These are phyloP conservation scores for Carettochelys insculpta DNA, from an alignment of 2,113 vertebrate genomes.

Conservation along the genomic window DNA sequence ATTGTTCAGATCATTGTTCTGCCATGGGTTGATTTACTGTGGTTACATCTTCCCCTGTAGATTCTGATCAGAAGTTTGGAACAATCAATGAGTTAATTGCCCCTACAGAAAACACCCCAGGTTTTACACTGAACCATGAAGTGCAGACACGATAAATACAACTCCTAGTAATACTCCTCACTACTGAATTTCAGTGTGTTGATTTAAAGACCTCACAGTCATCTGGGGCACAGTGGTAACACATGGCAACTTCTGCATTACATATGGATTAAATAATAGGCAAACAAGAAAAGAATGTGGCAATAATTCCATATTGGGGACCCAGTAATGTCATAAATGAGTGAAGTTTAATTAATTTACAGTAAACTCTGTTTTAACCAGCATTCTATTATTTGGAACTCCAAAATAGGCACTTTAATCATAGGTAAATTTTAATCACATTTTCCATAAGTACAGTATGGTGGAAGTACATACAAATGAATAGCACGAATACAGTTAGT, in stretches of 20 bases:
- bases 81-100: slow-evolving; percentile 32
- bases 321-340: slow-evolving; percentile 22
- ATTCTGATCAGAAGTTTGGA: slow-evolving; percentile 31
- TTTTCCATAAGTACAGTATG: too few species aligned
- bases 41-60: background rate
- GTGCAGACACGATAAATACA: background rate
- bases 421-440: too few species aligned
- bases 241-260: slow-evolving; percentile 4
- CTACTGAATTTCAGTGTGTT: slow-evolving; percentile 1
- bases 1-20: slow-evolving; percentile 35
- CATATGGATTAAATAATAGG: slow-evolving; percentile 23
- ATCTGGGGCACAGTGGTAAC: background rate
- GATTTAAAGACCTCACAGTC: slow-evolving; percentile 19
- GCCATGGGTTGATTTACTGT: slow-evolving; percentile 9
- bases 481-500: too few species aligned
- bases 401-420: too few species aligned
- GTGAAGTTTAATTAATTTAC: background rate
- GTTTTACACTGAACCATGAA: slow-evolving; percentile 9
- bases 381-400: too few species aligned
- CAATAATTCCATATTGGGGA: background rate
- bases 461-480: too few species aligned
- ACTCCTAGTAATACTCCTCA: background rate
- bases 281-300: background rate
- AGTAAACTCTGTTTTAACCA: too few species aligned
- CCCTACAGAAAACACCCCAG: slow-evolving; percentile 15